Evolutionary conservation across 2,113 vertebrate genomes (phyloP).

Genomic region (Eupsittula cactorum): DNA sequence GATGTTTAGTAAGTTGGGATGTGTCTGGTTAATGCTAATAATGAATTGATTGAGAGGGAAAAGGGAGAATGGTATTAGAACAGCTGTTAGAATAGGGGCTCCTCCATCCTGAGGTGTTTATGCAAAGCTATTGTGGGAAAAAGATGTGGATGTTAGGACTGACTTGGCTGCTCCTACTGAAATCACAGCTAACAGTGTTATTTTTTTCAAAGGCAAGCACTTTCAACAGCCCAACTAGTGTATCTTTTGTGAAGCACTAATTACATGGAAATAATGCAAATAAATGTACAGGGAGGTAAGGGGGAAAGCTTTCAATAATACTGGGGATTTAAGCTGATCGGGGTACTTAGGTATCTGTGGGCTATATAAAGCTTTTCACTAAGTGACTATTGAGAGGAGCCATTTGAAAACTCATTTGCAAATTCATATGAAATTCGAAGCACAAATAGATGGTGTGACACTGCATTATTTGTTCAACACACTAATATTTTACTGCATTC

Average conservation of each 20-base stretch:
- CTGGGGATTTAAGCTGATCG: background rate
- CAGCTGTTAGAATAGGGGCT: background rate
- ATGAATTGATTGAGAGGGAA: background rate
- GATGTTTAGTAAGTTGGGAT: background rate
- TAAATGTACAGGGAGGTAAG: background rate
- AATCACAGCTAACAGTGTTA: background rate
- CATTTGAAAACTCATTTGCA: background rate
- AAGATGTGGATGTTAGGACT: background rate
- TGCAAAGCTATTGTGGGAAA: background rate
- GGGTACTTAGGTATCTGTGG: background rate
- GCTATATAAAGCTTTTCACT: background rate
- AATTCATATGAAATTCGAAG: background rate
- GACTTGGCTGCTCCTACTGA: background rate
- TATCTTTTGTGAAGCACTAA: background rate
- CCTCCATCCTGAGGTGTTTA: background rate
- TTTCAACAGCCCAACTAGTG: background rate
- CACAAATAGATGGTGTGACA: background rate
- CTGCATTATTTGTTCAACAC: background rate
- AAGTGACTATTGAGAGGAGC: background rate
- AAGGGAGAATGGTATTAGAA: background rate
- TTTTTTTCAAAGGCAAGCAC: background rate
- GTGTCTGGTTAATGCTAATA: background rate
- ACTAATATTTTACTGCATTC: background rate
- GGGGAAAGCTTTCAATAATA: background rate
- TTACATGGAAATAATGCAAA: background rate